Base-by-base conservation (phyloP, 2,113 vertebrate species). In the Cebus imitator region DNA sequence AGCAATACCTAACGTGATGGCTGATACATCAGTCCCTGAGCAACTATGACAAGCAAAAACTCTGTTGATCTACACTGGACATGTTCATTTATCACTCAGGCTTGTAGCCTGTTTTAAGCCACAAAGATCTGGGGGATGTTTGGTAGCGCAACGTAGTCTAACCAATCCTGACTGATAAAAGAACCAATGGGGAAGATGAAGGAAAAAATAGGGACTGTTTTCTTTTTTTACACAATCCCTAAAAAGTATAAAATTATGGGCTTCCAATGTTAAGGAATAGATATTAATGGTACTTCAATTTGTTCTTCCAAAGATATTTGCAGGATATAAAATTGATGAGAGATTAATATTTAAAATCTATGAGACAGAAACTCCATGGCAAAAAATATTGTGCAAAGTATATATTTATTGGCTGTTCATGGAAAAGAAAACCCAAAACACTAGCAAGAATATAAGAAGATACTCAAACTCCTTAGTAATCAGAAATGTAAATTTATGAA, bases 401-500 rank as follows among this genome's bases (percentile, higher is more conserved):
- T 83, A 89, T 45, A 78, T 40, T 23, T 6, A 70, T 9, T 68
- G 32, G 9, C 37, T 90, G 85, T 87, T 94, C 94, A 52, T 55
- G 23, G 45, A 72, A 94, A 40, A 94, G 37, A 87, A 93, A 96
- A 93, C 18, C n/a, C 70, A 79, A 92, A 58, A 90, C 35, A 45
- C 61, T 85, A 96, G 55, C 45, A 76, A 93, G 21, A 79, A 83
- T 76, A 83, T 83, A 68, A 96, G 64, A 96, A 82, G 64, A 93
- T 72, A 35, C 61, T 66, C 37, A 58, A 91, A 87, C 80, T 86
- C 68, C 87, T 76, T 80, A 93, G 43, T 87, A 91, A 91, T 85
- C 58, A 96, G 61, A 94, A 97, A 92, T 87, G 40, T 93, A 87
- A 87, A 95, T 84, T 75, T 88, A 64, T 55, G 89, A 87, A 91